phyloP scores from a whole-genome alignment of 2,888 invertebrate genomes.

The Lycophotia porphyrea region DNA sequence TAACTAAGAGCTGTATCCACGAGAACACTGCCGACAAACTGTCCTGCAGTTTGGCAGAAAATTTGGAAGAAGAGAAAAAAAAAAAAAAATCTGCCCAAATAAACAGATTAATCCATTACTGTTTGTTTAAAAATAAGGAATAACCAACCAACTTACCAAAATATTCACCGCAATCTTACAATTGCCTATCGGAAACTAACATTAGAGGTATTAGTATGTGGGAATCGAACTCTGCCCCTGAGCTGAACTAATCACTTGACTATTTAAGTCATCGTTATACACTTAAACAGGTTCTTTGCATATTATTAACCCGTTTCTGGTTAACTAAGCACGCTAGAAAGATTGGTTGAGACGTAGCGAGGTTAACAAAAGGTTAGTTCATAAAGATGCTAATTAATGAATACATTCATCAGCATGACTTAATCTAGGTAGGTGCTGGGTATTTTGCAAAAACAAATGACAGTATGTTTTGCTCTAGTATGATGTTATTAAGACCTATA shows the following conservation, averaged over 20 bases:
- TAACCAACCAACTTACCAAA: background rate
- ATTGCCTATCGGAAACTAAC: constrained; percentile 4
- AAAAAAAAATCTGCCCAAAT: background rate
- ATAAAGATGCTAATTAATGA: background rate
- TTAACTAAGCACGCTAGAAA: constrained; percentile 20
- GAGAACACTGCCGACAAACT: too few relatives aligned
- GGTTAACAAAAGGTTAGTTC: background rate
- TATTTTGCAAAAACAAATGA: background rate
- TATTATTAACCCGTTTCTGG: constrained; percentile 39
- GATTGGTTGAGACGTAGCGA: constrained; percentile 21
- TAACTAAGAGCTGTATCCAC: too few relatives aligned
- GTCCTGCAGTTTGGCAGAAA: too few relatives aligned
- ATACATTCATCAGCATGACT: background rate
- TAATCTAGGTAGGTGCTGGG: background rate
- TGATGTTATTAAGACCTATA: background rate
- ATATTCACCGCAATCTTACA: background rate
- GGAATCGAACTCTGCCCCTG: constrained; percentile 43
- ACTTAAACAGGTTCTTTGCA: constrained; percentile 28
- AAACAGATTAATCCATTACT: background rate
- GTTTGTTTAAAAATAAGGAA: background rate
- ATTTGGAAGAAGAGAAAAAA: too few relatives aligned
- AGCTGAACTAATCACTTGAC: constrained; percentile 10
- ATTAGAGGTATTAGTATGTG: constrained; percentile 40
- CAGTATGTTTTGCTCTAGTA: background rate
- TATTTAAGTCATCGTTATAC: constrained; percentile 39